Base-by-base conservation (phyloP, 35 echinoderm and acorn worm genomes). In the Ophiothrix spiculata region DNA sequence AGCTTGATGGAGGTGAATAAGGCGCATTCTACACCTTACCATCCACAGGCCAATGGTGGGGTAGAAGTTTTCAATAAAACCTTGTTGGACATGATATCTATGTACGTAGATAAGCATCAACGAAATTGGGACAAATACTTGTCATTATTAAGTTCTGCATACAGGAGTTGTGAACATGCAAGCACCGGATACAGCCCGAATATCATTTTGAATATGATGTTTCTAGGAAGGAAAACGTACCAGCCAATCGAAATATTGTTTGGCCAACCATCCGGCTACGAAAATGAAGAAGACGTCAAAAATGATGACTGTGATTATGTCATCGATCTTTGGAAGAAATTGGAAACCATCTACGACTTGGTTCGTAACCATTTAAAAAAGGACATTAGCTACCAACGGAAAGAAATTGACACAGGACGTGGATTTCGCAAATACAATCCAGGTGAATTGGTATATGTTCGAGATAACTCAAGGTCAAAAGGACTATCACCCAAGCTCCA, bases 41-140 rank as follows among this genome's bases (percentile, higher is more conserved):
- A 90, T 81, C 92, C 87, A 4, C 75, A 75, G 13, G 60, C 81
- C 10, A 89, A 93, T 31, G 87, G 87, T 1, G 49, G 54, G 39
- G 80, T 84, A 0, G 92, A 93, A 45, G 29, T 82, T 14, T 93
- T 86, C 35, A 90, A 93, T 73, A 56, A 84, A 10, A 77, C 75
- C 8, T 49, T 93, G 23, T 81, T 93, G 0, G 77, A 80, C 19
- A 90, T 90, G 87, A 93, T 93, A 31, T 40, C 81, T 0, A 33
- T 86, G 1, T 88, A 87, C 34, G 81, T 88, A 0, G 91, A 93
- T 39, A 17, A 42, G 1, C 39, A 79, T 4, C 86, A 93, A 37
- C 6, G 38, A 39, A 80, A n/a, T n/a, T n/a, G 56, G 73, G 85
- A 92, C 37, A 56, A 81, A 11, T 40, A 92, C 38, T 77, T 88